Conservation (phyloP, 2,113 vertebrate genomes). For the human (Homo sapiens) region DNA sequence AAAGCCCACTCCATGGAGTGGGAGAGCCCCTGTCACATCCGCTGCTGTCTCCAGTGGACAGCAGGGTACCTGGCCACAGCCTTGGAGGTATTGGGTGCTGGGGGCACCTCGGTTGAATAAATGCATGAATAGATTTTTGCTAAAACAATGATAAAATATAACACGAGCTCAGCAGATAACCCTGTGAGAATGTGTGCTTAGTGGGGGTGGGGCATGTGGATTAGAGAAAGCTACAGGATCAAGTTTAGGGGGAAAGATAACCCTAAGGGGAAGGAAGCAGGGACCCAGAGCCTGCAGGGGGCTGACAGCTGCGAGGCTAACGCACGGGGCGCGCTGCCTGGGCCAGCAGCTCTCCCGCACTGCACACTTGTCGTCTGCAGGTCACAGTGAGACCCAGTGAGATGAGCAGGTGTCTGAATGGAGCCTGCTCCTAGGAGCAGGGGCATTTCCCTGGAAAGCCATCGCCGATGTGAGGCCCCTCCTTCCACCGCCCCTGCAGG, state of each 20-base stretch:
- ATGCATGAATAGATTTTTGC: not conserved
- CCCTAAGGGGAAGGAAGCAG: not conserved
- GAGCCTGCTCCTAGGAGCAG: rapidly evolving
- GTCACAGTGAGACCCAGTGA: not conserved
- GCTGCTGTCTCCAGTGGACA: not conserved
- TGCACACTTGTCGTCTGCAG: rapidly evolving
- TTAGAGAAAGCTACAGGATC: not conserved
- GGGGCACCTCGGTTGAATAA: not conserved
- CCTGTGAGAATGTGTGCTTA: not conserved
- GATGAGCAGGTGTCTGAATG: rapidly evolving
- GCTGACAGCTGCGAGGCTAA: rapidly evolving
- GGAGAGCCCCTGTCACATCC: rapidly evolving
- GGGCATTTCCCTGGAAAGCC: not conserved
- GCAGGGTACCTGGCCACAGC: not conserved
- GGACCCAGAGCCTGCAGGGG: not conserved
- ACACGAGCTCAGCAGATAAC: not conserved
- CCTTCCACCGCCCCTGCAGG: rapidly evolving
- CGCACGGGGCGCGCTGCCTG: rapidly evolving
- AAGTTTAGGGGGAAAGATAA: not conserved
- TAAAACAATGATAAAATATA: not conserved
- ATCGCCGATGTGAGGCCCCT: rapidly evolving
- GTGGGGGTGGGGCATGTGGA: not conserved
- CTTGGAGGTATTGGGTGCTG: rapidly evolving
- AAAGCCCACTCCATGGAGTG: rapidly evolving
- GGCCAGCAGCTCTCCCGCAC: rapidly evolving